Base-by-base conservation (phyloP, 2,113 vertebrate species). In the Oncorhynchus kisutch region DNA sequence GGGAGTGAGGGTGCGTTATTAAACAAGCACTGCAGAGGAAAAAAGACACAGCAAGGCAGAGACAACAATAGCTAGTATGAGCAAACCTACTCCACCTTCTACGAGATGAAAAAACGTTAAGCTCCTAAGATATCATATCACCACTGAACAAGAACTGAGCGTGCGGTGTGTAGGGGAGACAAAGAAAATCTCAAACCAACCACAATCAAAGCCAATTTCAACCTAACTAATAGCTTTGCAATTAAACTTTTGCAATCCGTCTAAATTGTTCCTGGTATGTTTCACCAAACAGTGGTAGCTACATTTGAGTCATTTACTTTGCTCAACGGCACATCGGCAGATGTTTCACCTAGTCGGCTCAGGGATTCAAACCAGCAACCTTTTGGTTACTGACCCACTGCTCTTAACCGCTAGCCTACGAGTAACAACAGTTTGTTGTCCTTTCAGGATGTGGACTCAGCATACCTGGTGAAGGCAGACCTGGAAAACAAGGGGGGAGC, bases 401-500 rank as follows among this genome's bases (percentile, higher is more conserved):
- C 9, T 45, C 9, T 45, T 11, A 12, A 45, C 9, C 2, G 39
- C 3, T 54, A 54, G 51, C 14, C 39, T 12, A 4, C 2, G 57
- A 14, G 20, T 24, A 49, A 48, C 39, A 18, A 70, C 27, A 13
- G 45, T 66, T 45, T 71, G 45, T 70, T 74, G 34, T 88, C 67
- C 75, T 20, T 31, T 18, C 81, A 99, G 97, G 97, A 98, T 67
- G 93, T 98, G 27, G 96, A 99, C 25, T 88, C 91, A 0, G 95
- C 95, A 70, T 95, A 95, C 82, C 84, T 99, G 84, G 95, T 95
- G 86, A 95, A 94, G 64, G 96, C 95, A 0, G 96, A 97, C 73
- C 91, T 98, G 81, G 95, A 97, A 84, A 94, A 95, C 5, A 97
- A 96, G 78, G 92, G 96, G 1, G 93, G 90, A 18, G 89, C 93